phyloP scores from a whole-genome alignment of 2,113 vertebrate species.

The Melanotaenia duboulayi region DNA sequence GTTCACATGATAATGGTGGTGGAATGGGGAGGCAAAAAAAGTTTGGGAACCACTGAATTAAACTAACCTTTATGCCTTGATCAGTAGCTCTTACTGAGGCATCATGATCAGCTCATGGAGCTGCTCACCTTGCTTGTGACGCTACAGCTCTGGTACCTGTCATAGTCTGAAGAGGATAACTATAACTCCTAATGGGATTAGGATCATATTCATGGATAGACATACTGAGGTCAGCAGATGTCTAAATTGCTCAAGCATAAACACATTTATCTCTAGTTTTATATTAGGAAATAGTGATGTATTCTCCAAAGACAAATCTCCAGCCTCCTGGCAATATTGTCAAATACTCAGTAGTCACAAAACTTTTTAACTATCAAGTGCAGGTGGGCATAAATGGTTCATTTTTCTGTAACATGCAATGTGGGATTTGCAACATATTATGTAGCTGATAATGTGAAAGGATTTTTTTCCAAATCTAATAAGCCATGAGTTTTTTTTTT shows the following conservation, averaged over 20 bases:
- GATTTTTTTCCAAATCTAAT: neutral
- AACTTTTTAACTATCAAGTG: neutral
- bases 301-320: too few relatives aligned
- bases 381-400: neutral
- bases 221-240: neutral
- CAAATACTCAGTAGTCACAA: neutral
- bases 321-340: too few relatives aligned
- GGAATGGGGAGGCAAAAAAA: too few relatives aligned
- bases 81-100: neutral
- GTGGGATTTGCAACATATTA: too few relatives aligned
- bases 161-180: neutral
- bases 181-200: neutral
- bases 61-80: constrained; percentile 6
- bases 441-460: too few relatives aligned
- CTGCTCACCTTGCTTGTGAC: neutral
- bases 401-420: neutral
- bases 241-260: too few relatives aligned
- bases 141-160: neutral
- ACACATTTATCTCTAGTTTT: too few relatives aligned
- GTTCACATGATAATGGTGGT: too few relatives aligned
- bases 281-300: too few relatives aligned
- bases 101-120: neutral
- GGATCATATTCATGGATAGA: neutral
- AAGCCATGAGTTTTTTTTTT: neutral
- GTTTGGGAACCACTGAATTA: too few relatives aligned